A percentile compares a stretch with the other conserved stretches of the same genome.
phyloP scores from a whole-genome alignment of 1,140 invertebrate genomes.

The Microplitis demolitor region DNA sequence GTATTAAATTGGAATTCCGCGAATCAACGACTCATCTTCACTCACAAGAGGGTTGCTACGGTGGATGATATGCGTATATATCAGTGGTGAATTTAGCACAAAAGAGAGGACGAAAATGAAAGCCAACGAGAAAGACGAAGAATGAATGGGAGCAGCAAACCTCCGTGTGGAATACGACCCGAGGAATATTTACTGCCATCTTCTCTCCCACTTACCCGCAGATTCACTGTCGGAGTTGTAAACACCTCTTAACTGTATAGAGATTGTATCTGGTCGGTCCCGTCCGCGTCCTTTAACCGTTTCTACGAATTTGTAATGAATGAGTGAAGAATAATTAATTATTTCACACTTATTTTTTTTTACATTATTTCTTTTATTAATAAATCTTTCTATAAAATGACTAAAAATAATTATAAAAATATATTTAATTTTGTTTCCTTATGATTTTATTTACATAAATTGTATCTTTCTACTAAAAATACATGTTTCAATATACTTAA shows the following conservation, averaged over 20 bases:
- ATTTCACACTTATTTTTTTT: slow-evolving; percentile 1
- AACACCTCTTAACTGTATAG: slow-evolving; percentile 62
- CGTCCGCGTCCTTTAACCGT: slow-evolving; percentile 27
- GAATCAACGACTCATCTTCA: slow-evolving; percentile 24
- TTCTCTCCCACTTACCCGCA: slow-evolving; percentile 61
- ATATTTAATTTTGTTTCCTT: background rate
- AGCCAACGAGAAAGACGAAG: slow-evolving; percentile 28
- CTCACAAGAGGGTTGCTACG: background rate
- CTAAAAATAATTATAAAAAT: slow-evolving; percentile 5
- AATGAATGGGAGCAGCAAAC: slow-evolving; percentile 34
- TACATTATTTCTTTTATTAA: background rate
- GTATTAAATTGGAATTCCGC: slow-evolving; percentile 34
- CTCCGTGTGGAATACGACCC: slow-evolving; percentile 41
- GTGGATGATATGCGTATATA: background rate
- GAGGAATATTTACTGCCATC: slow-evolving; percentile 62
- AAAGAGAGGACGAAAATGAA: slow-evolving; percentile 23
- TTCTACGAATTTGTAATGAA: slow-evolving; percentile 20
- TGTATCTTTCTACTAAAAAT: too few species aligned
- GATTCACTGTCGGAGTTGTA: slow-evolving; percentile 62
- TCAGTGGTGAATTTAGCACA: slow-evolving; percentile 15
- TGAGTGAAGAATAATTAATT: slow-evolving; percentile 32
- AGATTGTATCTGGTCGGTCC: slow-evolving; percentile 55
- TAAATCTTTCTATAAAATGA: background rate
- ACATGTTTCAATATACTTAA: background rate
- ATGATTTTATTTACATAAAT: too few species aligned